Evolutionary conservation across 2,113 vertebrate species (phyloP), one percentile per base, ranked within the genome.

Genomic region (Amblyornis subalaris): DNA sequence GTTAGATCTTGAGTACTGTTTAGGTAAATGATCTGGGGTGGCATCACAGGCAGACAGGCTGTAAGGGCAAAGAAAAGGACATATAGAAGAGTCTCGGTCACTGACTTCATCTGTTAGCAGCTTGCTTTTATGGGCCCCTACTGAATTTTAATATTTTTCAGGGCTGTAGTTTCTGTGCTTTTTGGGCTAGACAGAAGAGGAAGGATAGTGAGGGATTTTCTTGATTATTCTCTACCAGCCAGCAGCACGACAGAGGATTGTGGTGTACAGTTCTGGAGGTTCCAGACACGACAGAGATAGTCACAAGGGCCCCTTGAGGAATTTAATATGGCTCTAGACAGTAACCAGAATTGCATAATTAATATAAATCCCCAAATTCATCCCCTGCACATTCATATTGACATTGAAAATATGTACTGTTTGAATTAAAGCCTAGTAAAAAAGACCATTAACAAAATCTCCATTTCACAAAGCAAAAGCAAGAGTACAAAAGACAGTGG

Each of bases 401-500:
- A 71, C 24, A 48, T 5, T 82, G 51, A 66, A 66, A 66, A 61
- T 45, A 29, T 8, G 12, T 21, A 23, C 8, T 44, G 14, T 85
- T 93, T 54, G 44, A 83, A 79, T 79, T 62, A 53, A 86, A 50
- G 53, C 31, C 47, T 62, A 53, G 7, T 58, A 10, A 48, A 61
- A 86, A 74, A 15, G 4, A 69, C 11, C 4, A 14, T 55, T 5
- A 1, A 38, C 38, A 65, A 26, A 64, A 33, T 22, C 36, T 58
- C 38, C 6, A 21, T 83, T 88, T 91, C 48, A n/a, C 13, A 22
- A 7, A 21, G 50, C 33, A n/a, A n/a, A 80, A 88, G 33, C 3
- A 7, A 10, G 21, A 26, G 14, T 51, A 38, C 45, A n/a, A 36
- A 67, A 66, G 19, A 24, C 1, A 0, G 25, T n/a, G 28, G 28